Base-by-base conservation (phyloP, 2,797 vertebrate species). In the Tapirus indicus region DNA sequence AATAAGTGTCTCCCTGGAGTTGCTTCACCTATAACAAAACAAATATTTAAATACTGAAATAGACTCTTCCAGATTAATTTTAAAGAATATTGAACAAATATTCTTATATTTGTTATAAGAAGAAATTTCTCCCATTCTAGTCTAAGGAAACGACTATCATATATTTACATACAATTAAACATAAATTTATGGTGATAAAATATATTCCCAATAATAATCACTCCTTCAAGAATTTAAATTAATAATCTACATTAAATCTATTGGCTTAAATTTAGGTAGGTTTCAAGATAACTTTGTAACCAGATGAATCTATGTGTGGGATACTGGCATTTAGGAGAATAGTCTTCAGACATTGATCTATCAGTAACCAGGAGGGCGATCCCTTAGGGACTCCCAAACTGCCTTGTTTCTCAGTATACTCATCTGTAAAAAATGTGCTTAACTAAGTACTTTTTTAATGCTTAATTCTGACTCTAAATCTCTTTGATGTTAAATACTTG, bases 111-210 rank as follows among this genome's bases (percentile, higher is more conserved):
- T 77, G 41, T 2, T n/a, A 25, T 44, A 7, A 82, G 18, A 62
- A 75, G 3, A 54, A 47, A 49, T 62, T 44, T 80, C 0, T 17
- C 5, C 12, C 23, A 64, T 35, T 56, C 4, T 79, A 58, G 1
- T 29, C 4, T 79, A 92, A 27, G 9, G 25, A 2, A 35, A 84
- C 35, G 17, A 0, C 27, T 54, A 77, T 16, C 7, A 62, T 44
- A 74, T 0, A 21, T 27, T 88, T 44, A 79, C 1, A 14, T 56
- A 35, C 32, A 3, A 62, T 52, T 84, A 69, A 77, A 82, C 9
- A 66, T 69, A 60, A 88, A 77, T 56, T 96, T 95, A 54, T 32
- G 68, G 44, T 64, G 23, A 87, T 38, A 49, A 84, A 94, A 52
- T 94, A 21, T 3, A 20, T 68, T 62, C 6, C 41, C 74, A 80